A percentile compares a stretch with the other conserved stretches of the same genome.
Conservation (phyloP, 2,888 invertebrate species). For the Mycalesis mineus region DNA sequence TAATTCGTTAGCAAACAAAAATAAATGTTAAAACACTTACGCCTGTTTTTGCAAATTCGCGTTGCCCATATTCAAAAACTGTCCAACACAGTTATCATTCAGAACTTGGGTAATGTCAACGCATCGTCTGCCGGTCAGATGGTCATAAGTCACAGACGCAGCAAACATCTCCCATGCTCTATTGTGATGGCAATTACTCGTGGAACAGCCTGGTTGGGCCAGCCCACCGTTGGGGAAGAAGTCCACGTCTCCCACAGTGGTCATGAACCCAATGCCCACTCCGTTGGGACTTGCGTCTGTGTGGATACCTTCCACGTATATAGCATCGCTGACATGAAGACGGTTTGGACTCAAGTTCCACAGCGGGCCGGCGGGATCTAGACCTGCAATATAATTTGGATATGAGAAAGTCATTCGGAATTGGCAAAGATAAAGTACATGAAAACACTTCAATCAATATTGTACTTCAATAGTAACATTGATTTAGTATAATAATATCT, state of each 20-base stretch:
- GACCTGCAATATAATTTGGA: constrained; percentile 36
- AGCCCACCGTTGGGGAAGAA: constrained; percentile 80
- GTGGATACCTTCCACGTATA: constrained; percentile 58
- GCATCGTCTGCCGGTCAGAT: constrained; percentile 48
- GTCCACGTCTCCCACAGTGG: constrained; percentile 71
- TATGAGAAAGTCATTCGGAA: too few species aligned
- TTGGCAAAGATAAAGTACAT: too few species aligned
- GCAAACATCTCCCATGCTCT: constrained; percentile 58
- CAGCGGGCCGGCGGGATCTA: constrained; percentile 58
- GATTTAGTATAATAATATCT: too few species aligned
- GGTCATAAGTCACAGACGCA: constrained; percentile 48
- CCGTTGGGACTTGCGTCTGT: constrained; percentile 67
- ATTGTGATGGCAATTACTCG: constrained; percentile 47
- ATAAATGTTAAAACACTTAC: constrained; percentile 35
- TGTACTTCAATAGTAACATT: too few species aligned
- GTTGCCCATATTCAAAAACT: constrained; percentile 47
- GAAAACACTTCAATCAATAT: too few species aligned
- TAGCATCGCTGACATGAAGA: constrained; percentile 48
- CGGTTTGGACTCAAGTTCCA: constrained; percentile 44
- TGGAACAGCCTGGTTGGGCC: constrained; percentile 39
- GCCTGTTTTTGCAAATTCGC: constrained; percentile 45
- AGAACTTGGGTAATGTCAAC: constrained; percentile 41
- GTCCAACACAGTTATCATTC: constrained; percentile 46
- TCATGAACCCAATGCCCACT: constrained; percentile 60
- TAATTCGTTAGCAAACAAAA: too few species aligned